Percentiles rank a stretch among this genome's conserved stretches.
Conservation (phyloP, 2,888 invertebrate species). For the Drosophila heteroneura region DNA sequence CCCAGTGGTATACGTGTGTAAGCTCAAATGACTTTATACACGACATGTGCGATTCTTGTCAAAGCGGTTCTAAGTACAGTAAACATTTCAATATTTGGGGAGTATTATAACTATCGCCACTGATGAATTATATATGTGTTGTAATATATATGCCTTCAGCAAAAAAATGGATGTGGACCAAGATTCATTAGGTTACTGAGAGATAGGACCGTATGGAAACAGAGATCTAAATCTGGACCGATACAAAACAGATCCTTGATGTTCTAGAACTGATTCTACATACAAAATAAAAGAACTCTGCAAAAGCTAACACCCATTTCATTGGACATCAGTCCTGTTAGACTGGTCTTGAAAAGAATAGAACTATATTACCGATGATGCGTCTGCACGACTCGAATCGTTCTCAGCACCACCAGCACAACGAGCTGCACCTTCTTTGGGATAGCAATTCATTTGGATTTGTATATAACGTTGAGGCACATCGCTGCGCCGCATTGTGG, state of each 20-base stretch:
- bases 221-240: not conserved
- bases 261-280: not conserved
- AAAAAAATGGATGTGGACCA: not conserved
- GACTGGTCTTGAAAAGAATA: not conserved
- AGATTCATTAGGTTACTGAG: not conserved
- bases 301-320: not conserved
- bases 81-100: not conserved
- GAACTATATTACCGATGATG: slow-evolving; percentile 66
- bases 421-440: slow-evolving; percentile 66
- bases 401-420: slow-evolving; percentile 43
- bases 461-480: slow-evolving; percentile 82
- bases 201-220: not conserved
- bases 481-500: slow-evolving; percentile 83
- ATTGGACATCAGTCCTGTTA: not conserved
- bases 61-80: not conserved
- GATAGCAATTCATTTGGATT: slow-evolving; percentile 85
- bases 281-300: not conserved
- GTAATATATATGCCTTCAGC: not conserved
- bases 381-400: slow-evolving; percentile 79
- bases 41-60: not conserved
- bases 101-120: not conserved
- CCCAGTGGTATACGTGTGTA: not conserved
- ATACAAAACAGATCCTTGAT: not conserved
- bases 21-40: not conserved
- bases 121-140: not conserved